Base-by-base conservation (phyloP, 2,888 invertebrate species). In the Amphipoea oculea region DNA sequence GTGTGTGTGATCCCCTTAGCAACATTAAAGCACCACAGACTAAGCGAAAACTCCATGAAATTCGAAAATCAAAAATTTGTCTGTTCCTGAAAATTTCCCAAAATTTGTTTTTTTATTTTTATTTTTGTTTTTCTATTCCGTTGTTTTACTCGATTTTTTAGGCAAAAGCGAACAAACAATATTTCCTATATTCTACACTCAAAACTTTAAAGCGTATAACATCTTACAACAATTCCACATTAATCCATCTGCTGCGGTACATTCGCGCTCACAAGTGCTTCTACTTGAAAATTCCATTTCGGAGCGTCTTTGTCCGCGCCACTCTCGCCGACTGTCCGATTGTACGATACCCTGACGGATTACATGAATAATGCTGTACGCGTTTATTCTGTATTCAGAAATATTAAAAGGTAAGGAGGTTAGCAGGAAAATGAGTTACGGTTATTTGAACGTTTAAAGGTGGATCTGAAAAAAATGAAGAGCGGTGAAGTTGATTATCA, bases 251-350 rank as follows among this genome's bases (percentile, higher is more conserved):
- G 74, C 78, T 84, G 77, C 69, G 73, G 80, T 84, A 88, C 87
- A 79, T 76, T 82, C 81, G 36, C 72, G 80, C 79, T 72, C 83
- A 89, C 84, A 89, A 88, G 87, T 88, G 88, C 73, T 85, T 83
- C 90, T 88, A 90, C 92, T 92, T 90, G 90, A 92, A 92, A 92
- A 92, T 92, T 92, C 92, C 92, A 92, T 92, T 92, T 92, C 90
- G 90, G 79, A 86, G 81, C 89, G 85, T 89, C 92, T 92, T 92
- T 92, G 92, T 92, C 89, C 88, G 88, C 80, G 76, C 86, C 87
- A 89, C 89, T 90, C 87, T 83, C 84, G 78, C 86, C 89, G 83
- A 88, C 90, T 91, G 92, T 90, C 92, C 91, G 90, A 92, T 92
- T 92, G 89, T 89, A 74, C 88, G 90, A 89, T 90, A 89, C 86